A percentile compares a stretch with the other conserved stretches of the same genome.
These are phyloP conservation scores for Artibeus lituratus DNA, from an alignment of 2,797 vertebrate species.

Conservation along the genomic window DNA sequence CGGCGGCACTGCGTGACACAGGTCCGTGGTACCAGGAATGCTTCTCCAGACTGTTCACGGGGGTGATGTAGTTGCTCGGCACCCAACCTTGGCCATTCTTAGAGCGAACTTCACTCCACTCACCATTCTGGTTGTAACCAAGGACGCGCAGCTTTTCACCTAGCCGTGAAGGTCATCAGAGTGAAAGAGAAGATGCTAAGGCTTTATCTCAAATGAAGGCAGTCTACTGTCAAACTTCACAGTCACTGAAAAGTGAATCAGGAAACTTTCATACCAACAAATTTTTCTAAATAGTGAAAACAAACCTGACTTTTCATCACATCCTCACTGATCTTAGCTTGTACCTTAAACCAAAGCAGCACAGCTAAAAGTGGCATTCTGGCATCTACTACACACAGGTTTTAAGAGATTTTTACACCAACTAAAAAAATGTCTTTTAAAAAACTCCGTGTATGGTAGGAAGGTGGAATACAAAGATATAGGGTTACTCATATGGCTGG, in stretches of 20 bases:
- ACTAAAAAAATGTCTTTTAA: not conserved
- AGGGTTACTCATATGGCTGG: not conserved
- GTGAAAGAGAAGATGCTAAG: not conserved
- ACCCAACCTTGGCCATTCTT: conserved; percentile 99
- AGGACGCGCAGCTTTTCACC: conserved; percentile 98
- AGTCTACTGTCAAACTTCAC: not conserved
- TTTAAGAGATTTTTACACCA: conserved; percentile 17
- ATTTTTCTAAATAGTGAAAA: conserved; percentile 29
- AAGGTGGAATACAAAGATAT: not conserved
- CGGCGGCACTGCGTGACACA: conserved; percentile 96
- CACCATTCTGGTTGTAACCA: conserved; percentile 99
- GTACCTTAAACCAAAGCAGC: not conserved
- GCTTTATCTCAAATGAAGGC: not conserved
- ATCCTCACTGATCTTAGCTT: not conserved
- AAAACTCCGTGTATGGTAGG: not conserved
- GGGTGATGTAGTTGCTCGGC: conserved; percentile 99
- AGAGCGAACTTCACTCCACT: conserved; percentile 98
- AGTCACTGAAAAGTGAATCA: not conserved
- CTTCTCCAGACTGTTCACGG: conserved; percentile 99
- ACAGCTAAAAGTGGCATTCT: conserved; percentile 2
- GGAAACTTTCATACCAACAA: not conserved
- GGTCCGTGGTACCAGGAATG: conserved; percentile 99
- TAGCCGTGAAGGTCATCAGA: conserved; percentile 64
- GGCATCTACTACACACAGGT: not conserved
- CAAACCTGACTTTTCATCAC: not conserved